These are phyloP conservation scores for Siniperca obscura DNA, from an alignment of 2,797 vertebrate species.

Conservation along the genomic window DNA sequence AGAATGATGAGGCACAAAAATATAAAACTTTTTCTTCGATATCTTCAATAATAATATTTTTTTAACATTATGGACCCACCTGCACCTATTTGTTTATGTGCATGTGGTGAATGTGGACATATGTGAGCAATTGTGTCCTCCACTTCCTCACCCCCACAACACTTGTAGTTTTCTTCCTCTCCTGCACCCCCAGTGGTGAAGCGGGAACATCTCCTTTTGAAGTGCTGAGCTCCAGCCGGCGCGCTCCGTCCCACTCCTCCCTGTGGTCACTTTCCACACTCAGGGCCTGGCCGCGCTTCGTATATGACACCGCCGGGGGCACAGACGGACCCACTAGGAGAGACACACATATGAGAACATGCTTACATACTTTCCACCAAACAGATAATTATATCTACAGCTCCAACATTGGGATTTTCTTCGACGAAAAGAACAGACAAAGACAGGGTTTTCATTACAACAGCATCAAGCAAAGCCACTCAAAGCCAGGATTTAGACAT, in stretches of 20 bases:
- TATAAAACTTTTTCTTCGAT: not conserved
- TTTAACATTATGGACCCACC: not conserved
- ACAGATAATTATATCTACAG: not conserved
- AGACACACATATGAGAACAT: constrained; percentile 9
- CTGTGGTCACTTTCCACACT: constrained; percentile 93
- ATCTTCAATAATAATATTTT: not conserved
- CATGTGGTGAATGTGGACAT: not conserved
- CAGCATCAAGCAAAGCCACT: constrained; percentile 71
- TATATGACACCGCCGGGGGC: constrained; percentile 91
- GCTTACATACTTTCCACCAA: not conserved
- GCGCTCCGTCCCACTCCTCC: constrained; percentile 93
- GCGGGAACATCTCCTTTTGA: constrained; percentile 93
- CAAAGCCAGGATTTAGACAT: constrained; percentile 63
- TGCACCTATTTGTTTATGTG: not conserved
- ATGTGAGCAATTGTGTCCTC: not conserved
- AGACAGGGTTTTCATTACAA: constrained; percentile 25
- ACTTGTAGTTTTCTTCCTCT: constrained; percentile 91
- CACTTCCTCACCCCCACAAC: constrained; percentile 88
- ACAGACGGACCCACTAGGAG: constrained; percentile 91
- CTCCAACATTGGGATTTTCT: not conserved
- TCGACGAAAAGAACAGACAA: constrained; percentile 18
- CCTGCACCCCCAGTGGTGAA: constrained; percentile 91
- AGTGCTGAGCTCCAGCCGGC: constrained; percentile 89
- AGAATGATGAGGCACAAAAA: not conserved
- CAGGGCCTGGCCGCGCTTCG: constrained; percentile 92